Percentiles rank a stretch among this genome's conserved stretches.
Conservation (phyloP, 2,113 vertebrate species). For the Solenodon paradoxus region DNA sequence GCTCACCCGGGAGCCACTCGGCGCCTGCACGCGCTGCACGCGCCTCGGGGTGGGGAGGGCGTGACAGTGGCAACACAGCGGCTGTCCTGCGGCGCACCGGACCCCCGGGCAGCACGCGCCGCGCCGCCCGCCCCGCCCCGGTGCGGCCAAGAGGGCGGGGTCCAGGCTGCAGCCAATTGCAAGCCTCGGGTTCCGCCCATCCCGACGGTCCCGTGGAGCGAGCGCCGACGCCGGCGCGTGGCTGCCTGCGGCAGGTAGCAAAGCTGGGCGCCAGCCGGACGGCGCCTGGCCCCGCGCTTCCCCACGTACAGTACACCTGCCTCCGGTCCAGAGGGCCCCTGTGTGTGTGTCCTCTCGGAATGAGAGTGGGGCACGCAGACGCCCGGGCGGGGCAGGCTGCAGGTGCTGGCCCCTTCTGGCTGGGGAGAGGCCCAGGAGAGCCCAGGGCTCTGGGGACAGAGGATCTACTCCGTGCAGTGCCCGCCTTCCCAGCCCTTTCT, state of each 20-base stretch:
- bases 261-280: slow-evolving; percentile 79
- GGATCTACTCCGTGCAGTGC: too few relatives aligned
- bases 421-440: not conserved
- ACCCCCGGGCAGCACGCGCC: slow-evolving; percentile 69
- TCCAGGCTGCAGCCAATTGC: not conserved
- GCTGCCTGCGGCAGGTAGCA: slow-evolving; percentile 86
- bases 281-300: not conserved
- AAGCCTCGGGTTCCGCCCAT: not conserved
- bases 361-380: not conserved
- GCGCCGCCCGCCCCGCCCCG: not conserved
- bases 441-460: too few relatives aligned
- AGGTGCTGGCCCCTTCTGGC: too few relatives aligned
- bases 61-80: rapidly evolving
- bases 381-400: not conserved
- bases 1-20: not conserved
- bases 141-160: not conserved
- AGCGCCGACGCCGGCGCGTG: slow-evolving; percentile 89
- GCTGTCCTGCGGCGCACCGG: not conserved
- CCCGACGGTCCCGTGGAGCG: slow-evolving; percentile 74
- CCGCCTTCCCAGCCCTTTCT: not conserved
- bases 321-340: too few relatives aligned
- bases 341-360: rapidly evolving
- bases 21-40: not conserved
- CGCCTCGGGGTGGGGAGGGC: not conserved
- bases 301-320: too few relatives aligned